Evolutionary conservation across 1,140 invertebrate species (phyloP).

Genomic region (Drosophila arawakana): DNA sequence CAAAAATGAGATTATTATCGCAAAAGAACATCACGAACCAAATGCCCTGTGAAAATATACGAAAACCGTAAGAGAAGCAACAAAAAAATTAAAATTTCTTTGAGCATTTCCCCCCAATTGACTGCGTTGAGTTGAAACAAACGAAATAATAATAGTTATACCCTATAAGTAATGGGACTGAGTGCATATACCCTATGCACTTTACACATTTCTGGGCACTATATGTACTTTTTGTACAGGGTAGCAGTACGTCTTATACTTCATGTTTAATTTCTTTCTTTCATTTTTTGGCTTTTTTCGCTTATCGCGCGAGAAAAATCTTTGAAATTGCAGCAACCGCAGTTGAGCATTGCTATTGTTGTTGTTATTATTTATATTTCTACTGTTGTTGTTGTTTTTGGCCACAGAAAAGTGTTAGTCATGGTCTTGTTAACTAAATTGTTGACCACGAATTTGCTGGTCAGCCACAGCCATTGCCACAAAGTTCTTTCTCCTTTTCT

Average conservation of each 20-base stretch:
- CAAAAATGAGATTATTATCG: conserved; percentile 32
- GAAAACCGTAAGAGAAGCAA: background rate
- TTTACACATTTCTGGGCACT: no score
- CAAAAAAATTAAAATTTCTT: conserved; percentile 16
- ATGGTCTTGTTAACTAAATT: conserved; percentile 83
- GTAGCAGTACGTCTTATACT: conserved; percentile 1
- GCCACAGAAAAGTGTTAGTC: conserved; percentile 79
- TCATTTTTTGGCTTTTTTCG: conserved; percentile 39
- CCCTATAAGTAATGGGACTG: conserved; percentile 2
- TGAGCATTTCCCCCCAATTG: conserved; percentile 31
- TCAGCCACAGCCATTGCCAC: conserved; percentile 17
- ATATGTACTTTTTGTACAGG: background rate
- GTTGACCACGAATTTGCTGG: conserved; percentile 71
- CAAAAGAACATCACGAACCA: conserved; percentile 35
- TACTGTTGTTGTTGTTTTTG: conserved; percentile 35
- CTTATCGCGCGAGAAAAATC: conserved; percentile 81
- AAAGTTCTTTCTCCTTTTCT: background rate
- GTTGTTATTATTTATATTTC: conserved; percentile 38
- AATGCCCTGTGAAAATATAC: conserved; percentile 37
- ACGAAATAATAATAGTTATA: conserved; percentile 35
- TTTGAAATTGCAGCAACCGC: conserved; percentile 66
- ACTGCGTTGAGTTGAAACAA: conserved; percentile 4
- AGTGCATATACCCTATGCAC: background rate
- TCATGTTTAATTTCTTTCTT: conserved; percentile 20
- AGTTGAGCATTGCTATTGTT: conserved; percentile 28